Conservation (phyloP, 2,797 vertebrate species). For the Gallinago solitaria region DNA sequence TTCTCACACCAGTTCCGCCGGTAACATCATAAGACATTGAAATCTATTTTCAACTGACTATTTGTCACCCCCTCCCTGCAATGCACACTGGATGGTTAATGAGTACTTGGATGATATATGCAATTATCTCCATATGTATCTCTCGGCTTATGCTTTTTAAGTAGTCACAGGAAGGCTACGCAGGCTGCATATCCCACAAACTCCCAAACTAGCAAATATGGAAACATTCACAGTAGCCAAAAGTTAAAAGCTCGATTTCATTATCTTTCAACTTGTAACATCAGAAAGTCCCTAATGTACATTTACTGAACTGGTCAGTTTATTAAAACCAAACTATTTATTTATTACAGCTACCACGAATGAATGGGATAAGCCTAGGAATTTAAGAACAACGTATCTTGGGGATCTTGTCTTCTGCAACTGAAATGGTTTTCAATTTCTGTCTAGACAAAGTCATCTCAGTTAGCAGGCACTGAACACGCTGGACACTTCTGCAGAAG, state of each 20-base stretch:
- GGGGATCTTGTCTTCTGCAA: not conserved
- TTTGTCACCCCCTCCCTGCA: not conserved
- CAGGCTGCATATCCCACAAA: not conserved
- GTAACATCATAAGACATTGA: not conserved
- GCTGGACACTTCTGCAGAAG: not conserved
- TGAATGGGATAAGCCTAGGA: not conserved
- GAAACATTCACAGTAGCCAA: not conserved
- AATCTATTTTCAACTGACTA: conserved; percentile 24
- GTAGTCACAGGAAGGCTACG: not conserved
- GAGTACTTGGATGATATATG: not conserved
- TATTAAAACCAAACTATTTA: not conserved
- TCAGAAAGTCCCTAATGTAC: not conserved
- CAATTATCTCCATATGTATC: not conserved
- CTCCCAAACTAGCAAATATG: not conserved
- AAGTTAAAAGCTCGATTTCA: conserved; percentile 17
- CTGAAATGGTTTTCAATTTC: not conserved
- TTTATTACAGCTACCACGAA: not conserved
- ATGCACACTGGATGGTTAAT: not conserved
- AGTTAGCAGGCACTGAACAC: not conserved
- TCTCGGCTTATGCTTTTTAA: not conserved
- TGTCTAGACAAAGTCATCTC: not conserved
- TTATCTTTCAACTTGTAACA: conserved; percentile 13
- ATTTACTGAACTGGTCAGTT: not conserved
- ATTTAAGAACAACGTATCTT: not conserved
- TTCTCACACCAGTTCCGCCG: conserved; percentile 19